Percentiles rank a stretch among this genome's conserved stretches.
These are phyloP conservation scores for Sisyra nigra DNA, from an alignment of 2,888 invertebrate genomes.

Conservation along the genomic window DNA sequence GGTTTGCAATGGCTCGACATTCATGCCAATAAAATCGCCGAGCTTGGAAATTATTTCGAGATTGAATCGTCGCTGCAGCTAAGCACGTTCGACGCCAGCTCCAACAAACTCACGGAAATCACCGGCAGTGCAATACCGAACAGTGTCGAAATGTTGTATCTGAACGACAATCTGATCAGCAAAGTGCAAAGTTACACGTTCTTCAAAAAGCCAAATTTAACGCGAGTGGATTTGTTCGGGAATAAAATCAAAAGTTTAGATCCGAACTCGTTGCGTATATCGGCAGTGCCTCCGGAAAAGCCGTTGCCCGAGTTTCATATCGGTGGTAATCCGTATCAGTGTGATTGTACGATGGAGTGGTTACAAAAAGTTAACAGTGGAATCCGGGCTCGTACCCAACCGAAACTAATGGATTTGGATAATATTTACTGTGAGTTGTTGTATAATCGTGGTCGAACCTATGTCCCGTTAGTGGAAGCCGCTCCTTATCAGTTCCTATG, in stretches of 20 bases:
- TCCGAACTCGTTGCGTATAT: slow-evolving; percentile 59
- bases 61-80: slow-evolving; percentile 64
- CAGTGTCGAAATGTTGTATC: slow-evolving; percentile 59
- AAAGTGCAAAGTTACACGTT: slow-evolving; percentile 77
- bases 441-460: slow-evolving; percentile 57
- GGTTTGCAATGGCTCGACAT: slow-evolving; percentile 74
- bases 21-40: slow-evolving; percentile 67
- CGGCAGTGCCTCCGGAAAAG: slow-evolving; percentile 54
- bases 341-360: slow-evolving; percentile 88
- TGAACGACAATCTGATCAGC: slow-evolving; percentile 66
- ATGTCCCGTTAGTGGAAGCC: slow-evolving; percentile 61
- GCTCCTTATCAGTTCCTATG: slow-evolving; percentile 72
- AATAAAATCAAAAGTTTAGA: slow-evolving; percentile 64
- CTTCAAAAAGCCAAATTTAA: slow-evolving; percentile 72
- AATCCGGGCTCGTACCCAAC: slow-evolving; percentile 61
- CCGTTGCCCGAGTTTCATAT: slow-evolving; percentile 68
- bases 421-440: slow-evolving; percentile 67
- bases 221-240: slow-evolving; percentile 63
- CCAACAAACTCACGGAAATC: slow-evolving; percentile 65
- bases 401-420: slow-evolving; percentile 66
- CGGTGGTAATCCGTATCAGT: slow-evolving; percentile 71
- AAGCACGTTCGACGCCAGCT: slow-evolving; percentile 67
- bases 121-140: slow-evolving; percentile 71
- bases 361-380: slow-evolving; percentile 63
- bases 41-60: slow-evolving; percentile 72